These are phyloP conservation scores for Monochamus alternatus DNA, from an alignment of 2,888 invertebrate species.

Conservation along the genomic window DNA sequence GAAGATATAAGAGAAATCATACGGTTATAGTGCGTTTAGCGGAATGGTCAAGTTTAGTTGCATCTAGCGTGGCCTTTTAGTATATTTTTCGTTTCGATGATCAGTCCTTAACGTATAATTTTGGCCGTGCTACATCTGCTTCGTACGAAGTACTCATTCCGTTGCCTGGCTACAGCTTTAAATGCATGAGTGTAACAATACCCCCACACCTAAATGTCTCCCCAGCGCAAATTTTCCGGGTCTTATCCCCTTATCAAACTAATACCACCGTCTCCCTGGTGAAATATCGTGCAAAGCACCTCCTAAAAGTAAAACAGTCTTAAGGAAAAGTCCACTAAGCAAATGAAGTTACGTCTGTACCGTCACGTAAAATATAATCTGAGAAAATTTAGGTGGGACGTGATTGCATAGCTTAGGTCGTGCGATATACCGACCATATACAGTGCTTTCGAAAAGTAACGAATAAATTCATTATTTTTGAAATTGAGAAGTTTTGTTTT, in stretches of 20 bases:
- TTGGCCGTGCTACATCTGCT: too few species aligned
- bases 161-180: too few species aligned
- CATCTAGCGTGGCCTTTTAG: too few species aligned
- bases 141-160: too few species aligned
- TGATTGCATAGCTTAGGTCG: slow-evolving; percentile 43
- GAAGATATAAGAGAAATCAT: too few species aligned
- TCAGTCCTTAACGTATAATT: too few species aligned
- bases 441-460: too few species aligned
- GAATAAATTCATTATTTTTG: too few species aligned
- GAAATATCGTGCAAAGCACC: slow-evolving; percentile 29
- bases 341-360: slow-evolving; percentile 51
- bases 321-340: slow-evolving; percentile 43
- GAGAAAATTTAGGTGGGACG: slow-evolving; percentile 50
- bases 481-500: too few species aligned
- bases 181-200: neutral
- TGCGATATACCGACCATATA: neutral
- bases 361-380: slow-evolving; percentile 56
- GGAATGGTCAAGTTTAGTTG: too few species aligned
- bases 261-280: slow-evolving; percentile 11
- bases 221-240: slow-evolving; percentile 19
- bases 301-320: slow-evolving; percentile 42
- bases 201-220: neutral
- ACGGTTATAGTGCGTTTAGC: too few species aligned
- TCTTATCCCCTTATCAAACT: slow-evolving; percentile 16
- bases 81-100: too few species aligned